Evolutionary conservation across 2,888 invertebrate genomes (phyloP).

Genomic region (Spodoptera exigua): DNA sequence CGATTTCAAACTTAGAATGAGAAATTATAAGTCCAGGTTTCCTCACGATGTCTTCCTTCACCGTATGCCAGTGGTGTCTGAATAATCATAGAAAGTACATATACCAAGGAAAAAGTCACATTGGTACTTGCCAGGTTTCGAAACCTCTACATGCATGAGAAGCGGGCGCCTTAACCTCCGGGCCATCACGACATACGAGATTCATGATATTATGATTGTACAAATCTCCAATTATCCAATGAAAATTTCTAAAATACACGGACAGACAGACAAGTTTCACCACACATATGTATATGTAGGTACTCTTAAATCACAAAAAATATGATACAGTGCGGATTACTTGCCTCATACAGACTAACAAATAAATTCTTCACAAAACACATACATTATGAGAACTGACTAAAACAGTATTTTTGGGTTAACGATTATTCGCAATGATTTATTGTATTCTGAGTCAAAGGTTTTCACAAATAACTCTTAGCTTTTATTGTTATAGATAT

Average conservation of each 20-base stretch:
- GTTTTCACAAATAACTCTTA: conserved; percentile 28
- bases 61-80: too few relatives aligned
- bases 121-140: too few relatives aligned
- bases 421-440: conserved; percentile 35
- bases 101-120: too few relatives aligned
- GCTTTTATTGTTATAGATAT: conserved; percentile 22
- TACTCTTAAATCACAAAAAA: conserved; percentile 29
- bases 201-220: too few relatives aligned
- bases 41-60: too few relatives aligned
- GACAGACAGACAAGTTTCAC: not conserved
- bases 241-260: not conserved
- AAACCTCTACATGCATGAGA: too few relatives aligned
- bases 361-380: conserved; percentile 29
- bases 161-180: too few relatives aligned
- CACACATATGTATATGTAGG: not conserved
- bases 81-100: too few relatives aligned
- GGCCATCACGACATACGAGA: too few relatives aligned
- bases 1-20: too few relatives aligned
- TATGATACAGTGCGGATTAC: conserved; percentile 38
- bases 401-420: conserved; percentile 35
- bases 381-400: conserved; percentile 19
- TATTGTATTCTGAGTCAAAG: conserved; percentile 41
- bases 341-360: conserved; percentile 17
- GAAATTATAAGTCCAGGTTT: too few relatives aligned
- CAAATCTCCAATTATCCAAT: too few relatives aligned